phyloP scores from a whole-genome alignment of 2,888 invertebrate genomes.

The Lutraria lutraria region DNA sequence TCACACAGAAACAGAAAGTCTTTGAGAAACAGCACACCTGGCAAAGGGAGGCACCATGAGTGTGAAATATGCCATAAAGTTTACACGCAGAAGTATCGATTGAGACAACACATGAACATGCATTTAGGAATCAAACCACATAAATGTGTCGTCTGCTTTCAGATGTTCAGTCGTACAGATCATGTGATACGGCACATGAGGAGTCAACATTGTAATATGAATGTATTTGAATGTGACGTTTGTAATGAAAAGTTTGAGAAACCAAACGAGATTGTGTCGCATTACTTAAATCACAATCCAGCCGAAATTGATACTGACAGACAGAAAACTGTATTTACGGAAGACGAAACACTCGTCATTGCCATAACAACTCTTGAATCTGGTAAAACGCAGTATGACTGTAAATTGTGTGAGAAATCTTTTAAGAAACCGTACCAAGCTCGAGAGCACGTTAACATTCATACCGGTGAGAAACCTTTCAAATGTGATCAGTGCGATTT shows the following conservation, averaged over 20 bases:
- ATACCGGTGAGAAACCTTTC: conserved; percentile 47
- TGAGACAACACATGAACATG: conserved; percentile 48
- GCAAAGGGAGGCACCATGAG: conserved; percentile 29
- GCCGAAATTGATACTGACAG: neutral
- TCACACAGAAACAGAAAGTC: neutral
- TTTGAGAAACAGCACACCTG: neutral
- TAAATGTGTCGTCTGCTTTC: conserved; percentile 53
- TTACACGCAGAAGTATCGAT: conserved; percentile 44
- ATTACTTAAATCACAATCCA: conserved; percentile 31
- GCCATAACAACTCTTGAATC: conserved; percentile 10
- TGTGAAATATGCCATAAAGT: conserved; percentile 52
- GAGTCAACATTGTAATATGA: conserved; percentile 40
- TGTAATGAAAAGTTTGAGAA: conserved; percentile 47
- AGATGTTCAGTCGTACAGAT: conserved; percentile 45
- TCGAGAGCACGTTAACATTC: conserved; percentile 42
- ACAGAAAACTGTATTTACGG: conserved; percentile 11
- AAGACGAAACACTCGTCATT: conserved; percentile 24
- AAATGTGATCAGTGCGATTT: conserved; percentile 40
- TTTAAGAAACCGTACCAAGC: conserved; percentile 40
- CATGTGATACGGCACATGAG: conserved; percentile 61
- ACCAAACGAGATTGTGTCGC: conserved; percentile 51
- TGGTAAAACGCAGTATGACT: conserved; percentile 20
- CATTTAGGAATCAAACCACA: conserved; percentile 46
- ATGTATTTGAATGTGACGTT: conserved; percentile 42
- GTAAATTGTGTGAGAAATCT: conserved; percentile 22